Evolutionary conservation across 2,888 invertebrate genomes (phyloP).

Genomic region (Dioctria linearis): DNA sequence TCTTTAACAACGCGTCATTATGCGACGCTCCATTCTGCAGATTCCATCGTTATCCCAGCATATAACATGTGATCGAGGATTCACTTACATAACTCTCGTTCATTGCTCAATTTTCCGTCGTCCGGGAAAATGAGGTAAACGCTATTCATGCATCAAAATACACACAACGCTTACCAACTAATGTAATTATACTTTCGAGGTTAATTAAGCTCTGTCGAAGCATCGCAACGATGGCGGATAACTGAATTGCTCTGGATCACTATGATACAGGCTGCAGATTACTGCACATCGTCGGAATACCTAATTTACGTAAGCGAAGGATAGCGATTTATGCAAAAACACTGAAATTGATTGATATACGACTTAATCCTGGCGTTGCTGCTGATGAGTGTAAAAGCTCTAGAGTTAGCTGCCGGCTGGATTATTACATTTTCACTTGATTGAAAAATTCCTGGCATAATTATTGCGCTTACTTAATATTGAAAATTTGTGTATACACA

Average conservation of each 20-base stretch:
- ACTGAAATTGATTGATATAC: too few relatives aligned
- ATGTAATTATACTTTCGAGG: slow-evolving; percentile 41
- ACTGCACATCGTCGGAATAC: too few relatives aligned
- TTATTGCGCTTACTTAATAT: not conserved
- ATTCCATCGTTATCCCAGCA: not conserved
- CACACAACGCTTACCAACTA: slow-evolving; percentile 21
- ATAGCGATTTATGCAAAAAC: too few relatives aligned
- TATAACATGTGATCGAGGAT: not conserved
- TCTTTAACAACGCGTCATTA: too few relatives aligned
- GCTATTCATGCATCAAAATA: slow-evolving; percentile 22
- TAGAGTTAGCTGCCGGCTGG: too few relatives aligned
- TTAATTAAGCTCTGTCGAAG: slow-evolving; percentile 43
- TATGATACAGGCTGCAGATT: too few relatives aligned
- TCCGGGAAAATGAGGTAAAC: slow-evolving; percentile 45
- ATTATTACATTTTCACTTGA: not conserved
- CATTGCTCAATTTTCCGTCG: slow-evolving; percentile 1
- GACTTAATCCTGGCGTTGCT: too few relatives aligned
- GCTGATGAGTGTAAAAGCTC: too few relatives aligned
- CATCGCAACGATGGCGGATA: too few relatives aligned
- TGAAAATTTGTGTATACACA: too few relatives aligned
- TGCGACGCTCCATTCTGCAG: not conserved
- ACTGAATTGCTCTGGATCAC: too few relatives aligned
- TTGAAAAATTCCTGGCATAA: slow-evolving; percentile 1
- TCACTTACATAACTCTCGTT: not conserved
- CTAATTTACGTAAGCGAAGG: too few relatives aligned